Evolutionary conservation across 2,113 vertebrate species (phyloP), one percentile per base, ranked within the genome.

Genomic region (Corythaeola cristata): DNA sequence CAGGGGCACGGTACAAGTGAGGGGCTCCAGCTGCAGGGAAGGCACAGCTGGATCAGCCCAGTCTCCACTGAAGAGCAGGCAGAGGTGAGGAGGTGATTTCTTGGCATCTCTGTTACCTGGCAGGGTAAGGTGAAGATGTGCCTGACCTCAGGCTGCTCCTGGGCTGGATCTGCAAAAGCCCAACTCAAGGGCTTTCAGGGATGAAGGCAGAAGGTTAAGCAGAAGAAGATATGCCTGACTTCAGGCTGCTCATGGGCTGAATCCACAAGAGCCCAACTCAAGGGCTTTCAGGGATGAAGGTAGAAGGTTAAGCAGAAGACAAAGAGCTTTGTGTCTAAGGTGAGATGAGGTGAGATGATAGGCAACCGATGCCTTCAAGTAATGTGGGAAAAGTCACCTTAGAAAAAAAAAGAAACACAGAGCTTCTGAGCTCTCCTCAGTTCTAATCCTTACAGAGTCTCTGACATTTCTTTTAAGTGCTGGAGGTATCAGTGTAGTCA

Each of bases 381-480:
- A 14, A 60, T 37, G 81, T 6, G 58, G 35, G 69, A 75, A 97
- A 96, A 96, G 93, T 91, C 93, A 93, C 49, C 22, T 75, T 21
- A 58, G 77, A 45, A 60, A 78, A 32, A 85, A 86, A 15, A 32
- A 85, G 0, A 5, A 9, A 24, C 35, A 0, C 30, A 5, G 18
- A 56, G 44, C 52, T 28, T 8, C 73, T 52, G 84, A 93, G 69
- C 35, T 0, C 49, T 44, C 68, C 72, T 85, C 87, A 68, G 89
- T 74, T 94, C 64, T 68, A n/a, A 16, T 81, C 93, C 88, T 87
- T 5, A 27, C 80, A 21, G 96, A 11, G 35, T 3, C 10, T 9
- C 27, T 95, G 96, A 86, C 93, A 90, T 95, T 97, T 96, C 84
- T 88, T 88, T 90, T 0, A 81, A 71, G 76, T 12, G 89, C 83